A percentile compares a stretch with the other conserved stretches of the same genome.
Conservation (phyloP, 2,888 invertebrate genomes). For the Nemoura dubitans region DNA sequence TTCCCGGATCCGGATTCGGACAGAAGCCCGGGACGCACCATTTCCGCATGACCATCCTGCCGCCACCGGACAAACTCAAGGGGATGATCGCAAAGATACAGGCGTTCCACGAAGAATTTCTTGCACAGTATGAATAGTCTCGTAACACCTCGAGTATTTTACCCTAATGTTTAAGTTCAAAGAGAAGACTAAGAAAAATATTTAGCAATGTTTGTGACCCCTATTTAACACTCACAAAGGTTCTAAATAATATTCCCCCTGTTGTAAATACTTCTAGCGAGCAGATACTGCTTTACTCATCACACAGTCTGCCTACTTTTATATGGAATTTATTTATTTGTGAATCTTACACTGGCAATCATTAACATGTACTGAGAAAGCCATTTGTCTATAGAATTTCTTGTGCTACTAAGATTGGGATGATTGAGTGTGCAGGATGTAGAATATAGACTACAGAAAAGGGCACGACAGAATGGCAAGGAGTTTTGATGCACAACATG, state of each 20-base stretch:
- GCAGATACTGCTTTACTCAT: no score
- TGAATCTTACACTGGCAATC: background rate
- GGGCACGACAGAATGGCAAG: no score
- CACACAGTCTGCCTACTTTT: background rate
- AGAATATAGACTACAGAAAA: no score
- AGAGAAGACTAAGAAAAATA: no score
- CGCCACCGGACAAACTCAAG: slow-evolving; percentile 82
- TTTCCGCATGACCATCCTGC: slow-evolving; percentile 95
- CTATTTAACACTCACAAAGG: no score
- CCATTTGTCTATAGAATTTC: background rate
- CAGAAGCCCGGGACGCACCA: slow-evolving; percentile 94
- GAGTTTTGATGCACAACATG: no score
- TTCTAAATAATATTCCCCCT: no score
- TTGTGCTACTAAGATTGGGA: background rate
- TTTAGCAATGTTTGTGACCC: no score
- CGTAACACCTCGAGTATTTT: background rate
- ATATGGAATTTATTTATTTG: background rate
- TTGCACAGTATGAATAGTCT: slow-evolving; percentile 73
- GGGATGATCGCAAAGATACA: slow-evolving; percentile 84
- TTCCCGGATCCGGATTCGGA: slow-evolving; percentile 95
- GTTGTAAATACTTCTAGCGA: no score
- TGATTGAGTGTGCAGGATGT: no score
- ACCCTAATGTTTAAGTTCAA: no score
- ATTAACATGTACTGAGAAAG: background rate
- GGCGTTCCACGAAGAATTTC: slow-evolving; percentile 84